Evolutionary conservation across 2,113 vertebrate genomes (phyloP).

Genomic region (Phaetusa simplex): DNA sequence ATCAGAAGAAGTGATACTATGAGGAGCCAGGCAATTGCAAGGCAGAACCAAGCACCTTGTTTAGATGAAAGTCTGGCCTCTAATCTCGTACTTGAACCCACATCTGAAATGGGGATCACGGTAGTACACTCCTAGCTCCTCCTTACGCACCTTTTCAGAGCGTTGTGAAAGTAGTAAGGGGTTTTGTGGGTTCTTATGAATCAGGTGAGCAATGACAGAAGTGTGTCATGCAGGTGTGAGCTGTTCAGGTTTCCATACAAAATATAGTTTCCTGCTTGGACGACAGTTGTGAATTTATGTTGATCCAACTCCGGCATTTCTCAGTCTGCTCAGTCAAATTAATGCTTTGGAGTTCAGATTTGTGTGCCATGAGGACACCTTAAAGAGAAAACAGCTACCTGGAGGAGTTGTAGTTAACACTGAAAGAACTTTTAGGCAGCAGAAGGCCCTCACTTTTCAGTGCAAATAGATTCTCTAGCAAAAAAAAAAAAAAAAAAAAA

Average conservation of each 20-base stretch:
- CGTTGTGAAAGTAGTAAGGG: neutral
- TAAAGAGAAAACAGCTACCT: neutral
- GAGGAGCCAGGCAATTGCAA: neutral
- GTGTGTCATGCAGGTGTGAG: neutral
- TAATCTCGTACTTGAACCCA: neutral
- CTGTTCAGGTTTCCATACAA: neutral
- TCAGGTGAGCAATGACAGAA: neutral
- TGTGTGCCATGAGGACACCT: neutral
- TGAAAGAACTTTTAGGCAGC: neutral
- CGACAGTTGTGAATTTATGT: neutral
- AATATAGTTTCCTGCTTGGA: neutral
- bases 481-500: neutral
- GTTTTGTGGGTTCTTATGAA: neutral
- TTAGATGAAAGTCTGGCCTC: neutral
- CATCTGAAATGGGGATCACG: neutral
- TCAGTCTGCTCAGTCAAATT: neutral
- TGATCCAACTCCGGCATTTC: neutral
- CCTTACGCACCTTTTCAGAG: neutral
- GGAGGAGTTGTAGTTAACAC: neutral
- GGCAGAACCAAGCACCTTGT: neutral
- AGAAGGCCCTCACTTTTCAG: neutral
- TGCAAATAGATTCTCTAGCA: neutral
- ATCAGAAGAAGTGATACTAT: neutral
- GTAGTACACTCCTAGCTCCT: neutral
- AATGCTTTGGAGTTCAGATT: neutral